Evolutionary conservation across 1,140 invertebrate species (phyloP).

Genomic region (Stenopsyche tienmushanensis): DNA sequence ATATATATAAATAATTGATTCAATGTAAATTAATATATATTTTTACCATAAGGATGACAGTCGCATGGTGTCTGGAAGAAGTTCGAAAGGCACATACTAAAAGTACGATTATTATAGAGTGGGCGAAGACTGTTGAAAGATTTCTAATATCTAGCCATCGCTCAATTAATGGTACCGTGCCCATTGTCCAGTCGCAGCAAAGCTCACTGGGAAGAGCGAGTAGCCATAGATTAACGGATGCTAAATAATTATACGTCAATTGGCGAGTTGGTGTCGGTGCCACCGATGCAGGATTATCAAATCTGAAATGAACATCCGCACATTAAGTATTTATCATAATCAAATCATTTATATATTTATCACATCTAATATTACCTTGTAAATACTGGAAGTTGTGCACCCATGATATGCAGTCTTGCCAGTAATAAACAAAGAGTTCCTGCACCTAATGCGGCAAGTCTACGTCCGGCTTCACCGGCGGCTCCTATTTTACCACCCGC

Average conservation of each 20-base stretch:
- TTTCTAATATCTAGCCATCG: conserved; percentile 81
- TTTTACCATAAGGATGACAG: conserved; percentile 79
- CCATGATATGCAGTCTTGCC: conserved; percentile 91
- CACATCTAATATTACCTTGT: conserved; percentile 65
- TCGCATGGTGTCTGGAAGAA: conserved; percentile 66
- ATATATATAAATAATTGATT: conserved; percentile 2
- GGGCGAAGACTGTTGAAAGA: conserved; percentile 77
- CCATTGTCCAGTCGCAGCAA: conserved; percentile 99
- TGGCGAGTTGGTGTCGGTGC: conserved; percentile 77
- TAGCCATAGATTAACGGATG: conserved; percentile 88
- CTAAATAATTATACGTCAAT: conserved; percentile 91
- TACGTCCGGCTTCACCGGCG: conserved; percentile 74
- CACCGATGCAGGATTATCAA: conserved; percentile 90
- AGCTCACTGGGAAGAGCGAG: conserved; percentile 85
- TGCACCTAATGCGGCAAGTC: conserved; percentile 73
- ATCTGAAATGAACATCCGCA: conserved; percentile 58
- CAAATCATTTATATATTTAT: neutral
- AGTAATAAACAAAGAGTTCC: conserved; percentile 81
- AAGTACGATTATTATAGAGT: conserved; percentile 63
- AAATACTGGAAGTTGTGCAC: conserved; percentile 92
- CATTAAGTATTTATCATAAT: no score
- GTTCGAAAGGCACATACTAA: conserved; percentile 66
- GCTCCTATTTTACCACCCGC: conserved; percentile 54
- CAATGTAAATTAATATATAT: neutral
- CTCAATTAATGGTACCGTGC: conserved; percentile 85